Percentiles rank a stretch among this genome's conserved stretches.
Evolutionary conservation across 2,888 invertebrate species (phyloP).

Genomic region (Campopleginae sp.): DNA sequence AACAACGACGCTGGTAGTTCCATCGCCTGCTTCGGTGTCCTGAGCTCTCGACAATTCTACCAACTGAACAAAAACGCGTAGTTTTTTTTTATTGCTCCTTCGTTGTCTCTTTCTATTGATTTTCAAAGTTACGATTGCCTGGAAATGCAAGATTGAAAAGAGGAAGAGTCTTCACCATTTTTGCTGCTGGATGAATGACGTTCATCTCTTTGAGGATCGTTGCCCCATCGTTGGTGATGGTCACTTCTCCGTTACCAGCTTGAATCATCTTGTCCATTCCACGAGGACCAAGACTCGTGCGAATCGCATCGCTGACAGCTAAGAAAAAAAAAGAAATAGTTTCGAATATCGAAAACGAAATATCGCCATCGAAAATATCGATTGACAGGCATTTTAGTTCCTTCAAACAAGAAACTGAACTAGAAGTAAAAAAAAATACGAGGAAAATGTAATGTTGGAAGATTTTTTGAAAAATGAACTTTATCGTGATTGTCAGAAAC

Average conservation of each 20-base stretch:
- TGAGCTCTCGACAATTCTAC: constrained; percentile 99
- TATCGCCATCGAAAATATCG: not conserved
- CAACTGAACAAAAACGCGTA: constrained; percentile 86
- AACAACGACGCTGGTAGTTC: constrained; percentile 99
- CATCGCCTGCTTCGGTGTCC: constrained; percentile 99
- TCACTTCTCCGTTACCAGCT: constrained; percentile 98
- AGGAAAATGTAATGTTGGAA: no score
- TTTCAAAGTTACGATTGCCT: not conserved
- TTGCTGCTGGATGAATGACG: constrained; percentile 99
- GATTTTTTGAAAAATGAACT: not conserved
- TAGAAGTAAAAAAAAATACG: no score
- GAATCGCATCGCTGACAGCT: constrained; percentile 99
- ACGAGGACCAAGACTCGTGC: constrained; percentile 98
- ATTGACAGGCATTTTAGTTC: not conserved
- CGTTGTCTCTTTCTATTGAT: no score
- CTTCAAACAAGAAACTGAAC: no score
- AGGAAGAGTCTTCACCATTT: constrained; percentile 89
- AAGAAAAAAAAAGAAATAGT: constrained; percentile 79
- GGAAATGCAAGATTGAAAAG: not conserved
- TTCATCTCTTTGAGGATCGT: constrained; percentile 99
- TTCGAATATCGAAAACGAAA: not conserved
- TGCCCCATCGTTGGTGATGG: constrained; percentile 99
- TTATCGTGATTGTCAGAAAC: not conserved
- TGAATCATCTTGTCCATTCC: constrained; percentile 99
- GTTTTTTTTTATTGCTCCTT: not conserved